Evolutionary conservation across 2,113 vertebrate genomes (phyloP).

Genomic region (Osmerus mordax): DNA sequence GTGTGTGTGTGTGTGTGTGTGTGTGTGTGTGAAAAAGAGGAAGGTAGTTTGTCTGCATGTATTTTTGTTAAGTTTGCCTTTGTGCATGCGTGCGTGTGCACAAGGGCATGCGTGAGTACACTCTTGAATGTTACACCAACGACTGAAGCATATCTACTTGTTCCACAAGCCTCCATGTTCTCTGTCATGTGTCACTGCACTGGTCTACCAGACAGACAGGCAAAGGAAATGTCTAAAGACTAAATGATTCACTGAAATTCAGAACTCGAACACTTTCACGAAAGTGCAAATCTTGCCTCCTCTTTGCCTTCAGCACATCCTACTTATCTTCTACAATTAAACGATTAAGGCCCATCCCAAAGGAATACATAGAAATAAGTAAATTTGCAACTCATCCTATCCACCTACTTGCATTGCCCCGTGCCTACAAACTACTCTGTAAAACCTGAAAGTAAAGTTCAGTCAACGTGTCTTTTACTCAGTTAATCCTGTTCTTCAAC

Average conservation of each 20-base stretch:
- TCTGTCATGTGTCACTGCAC: too few species aligned
- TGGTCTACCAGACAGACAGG: too few species aligned
- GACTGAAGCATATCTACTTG: too few species aligned
- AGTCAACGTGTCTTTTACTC: too few species aligned
- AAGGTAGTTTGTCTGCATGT: slow-evolving; percentile 29
- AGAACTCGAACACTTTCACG: not conserved
- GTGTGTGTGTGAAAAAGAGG: slow-evolving; percentile 21
- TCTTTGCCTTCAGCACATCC: too few species aligned
- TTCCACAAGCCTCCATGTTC: too few species aligned
- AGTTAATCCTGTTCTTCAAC: too few species aligned
- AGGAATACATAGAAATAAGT: slow-evolving; percentile 30
- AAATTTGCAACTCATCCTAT: slow-evolving; percentile 2
- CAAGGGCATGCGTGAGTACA: not conserved
- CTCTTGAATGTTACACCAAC: not conserved
- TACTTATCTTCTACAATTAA: slow-evolving; percentile 21
- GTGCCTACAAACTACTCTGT: not conserved
- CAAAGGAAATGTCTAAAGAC: too few species aligned
- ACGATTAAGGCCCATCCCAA: slow-evolving; percentile 13
- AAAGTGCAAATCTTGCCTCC: not conserved
- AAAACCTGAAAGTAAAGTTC: too few species aligned
- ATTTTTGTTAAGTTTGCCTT: slow-evolving; percentile 19
- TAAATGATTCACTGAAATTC: not conserved
- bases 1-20: slow-evolving; percentile 2
- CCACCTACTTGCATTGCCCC: not conserved
- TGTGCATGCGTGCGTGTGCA: too few species aligned